These are phyloP conservation scores for Metaphire vulgaris DNA, from an alignment of 1,140 invertebrate genomes.

Conservation along the genomic window DNA sequence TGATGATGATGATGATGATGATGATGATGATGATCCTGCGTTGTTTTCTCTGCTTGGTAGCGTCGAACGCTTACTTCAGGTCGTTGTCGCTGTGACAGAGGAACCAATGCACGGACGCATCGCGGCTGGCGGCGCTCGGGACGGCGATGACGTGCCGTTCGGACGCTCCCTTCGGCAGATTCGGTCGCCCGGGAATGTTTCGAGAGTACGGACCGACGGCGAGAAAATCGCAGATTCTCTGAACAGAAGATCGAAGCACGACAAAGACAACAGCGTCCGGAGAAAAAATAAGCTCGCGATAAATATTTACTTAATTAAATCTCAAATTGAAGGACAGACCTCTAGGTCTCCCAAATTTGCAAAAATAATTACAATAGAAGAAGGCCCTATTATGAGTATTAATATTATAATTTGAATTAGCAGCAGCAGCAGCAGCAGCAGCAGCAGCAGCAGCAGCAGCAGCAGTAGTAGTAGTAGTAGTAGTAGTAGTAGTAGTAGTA, in stretches of 20 bases:
- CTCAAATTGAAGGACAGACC: not conserved
- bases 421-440: no score
- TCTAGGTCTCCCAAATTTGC: no score
- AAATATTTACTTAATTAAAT: slow-evolving; percentile 1
- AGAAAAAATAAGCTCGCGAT: not conserved
- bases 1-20: no score
- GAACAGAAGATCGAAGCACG: not conserved
- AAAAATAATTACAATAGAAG: no score
- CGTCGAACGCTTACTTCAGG: slow-evolving; percentile 55
- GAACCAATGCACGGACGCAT: slow-evolving; percentile 26
- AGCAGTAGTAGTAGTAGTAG: no score
- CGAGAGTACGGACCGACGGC: slow-evolving; percentile 29
- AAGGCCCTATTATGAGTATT: no score
- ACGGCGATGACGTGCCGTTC: slow-evolving; percentile 26
- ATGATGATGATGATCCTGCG: no score
- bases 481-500: no score
- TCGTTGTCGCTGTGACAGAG: slow-evolving; percentile 26
- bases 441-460: not conserved
- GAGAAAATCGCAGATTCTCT: slow-evolving; percentile 26
- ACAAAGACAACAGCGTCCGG: not conserved
- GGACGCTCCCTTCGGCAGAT: slow-evolving; percentile 9
- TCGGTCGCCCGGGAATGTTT: slow-evolving; percentile 26
- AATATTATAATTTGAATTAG: no score
- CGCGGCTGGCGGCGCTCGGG: slow-evolving; percentile 6
- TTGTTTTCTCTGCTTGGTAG: no score